Evolutionary conservation across 2,113 vertebrate species (phyloP), one percentile per base, ranked within the genome.

Genomic region (Alligator mississippiensis): DNA sequence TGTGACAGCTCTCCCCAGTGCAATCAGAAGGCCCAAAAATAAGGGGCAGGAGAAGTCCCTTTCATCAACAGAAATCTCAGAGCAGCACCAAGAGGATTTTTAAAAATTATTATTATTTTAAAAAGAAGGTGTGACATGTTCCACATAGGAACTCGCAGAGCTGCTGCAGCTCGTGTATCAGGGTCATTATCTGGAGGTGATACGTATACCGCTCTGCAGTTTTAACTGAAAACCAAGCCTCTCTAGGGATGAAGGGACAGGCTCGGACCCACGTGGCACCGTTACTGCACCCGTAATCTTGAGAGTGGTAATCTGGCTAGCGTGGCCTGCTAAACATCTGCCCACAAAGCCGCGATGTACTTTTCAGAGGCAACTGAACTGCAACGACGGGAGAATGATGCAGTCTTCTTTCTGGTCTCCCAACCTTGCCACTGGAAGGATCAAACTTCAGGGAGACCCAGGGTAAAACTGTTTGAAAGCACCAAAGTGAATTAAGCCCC

Each of bases 291-390:
- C 4, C 80, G 62, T 58, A 62, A 25, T 54, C 38, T 24, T 60
- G 68, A 24, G 15, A 16, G 34, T 28, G 78, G 59, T 3, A 1
- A 9, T 25, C 21, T 76, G n/a, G 11, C 38, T 6, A 1, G 28
- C 5, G 59, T 21, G 38, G 63, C 47, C 90, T 88, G 90, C 22
- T 62, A 77, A 77, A 74, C 27, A 74, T 63, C 14, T 80, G 30
- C 58, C 57, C 78, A 76, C 85, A 90, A 55, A 11, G 21, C 60
- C 64, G 77, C 18, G 62, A 79, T 77, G 58, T 58, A 68, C 62
- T 77, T 88, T 87, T 27, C 47, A 75, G 18, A 47, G 47, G 78
- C 74, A 79, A 93, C 87, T 88, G 90, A 92, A 77, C 16, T n/a
- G 38, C 0, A 0, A 4, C 68, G 74, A 74, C 3, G 9, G 60